These are phyloP conservation scores for Macaria liturata DNA, from an alignment of 2,888 invertebrate species.

Conservation along the genomic window DNA sequence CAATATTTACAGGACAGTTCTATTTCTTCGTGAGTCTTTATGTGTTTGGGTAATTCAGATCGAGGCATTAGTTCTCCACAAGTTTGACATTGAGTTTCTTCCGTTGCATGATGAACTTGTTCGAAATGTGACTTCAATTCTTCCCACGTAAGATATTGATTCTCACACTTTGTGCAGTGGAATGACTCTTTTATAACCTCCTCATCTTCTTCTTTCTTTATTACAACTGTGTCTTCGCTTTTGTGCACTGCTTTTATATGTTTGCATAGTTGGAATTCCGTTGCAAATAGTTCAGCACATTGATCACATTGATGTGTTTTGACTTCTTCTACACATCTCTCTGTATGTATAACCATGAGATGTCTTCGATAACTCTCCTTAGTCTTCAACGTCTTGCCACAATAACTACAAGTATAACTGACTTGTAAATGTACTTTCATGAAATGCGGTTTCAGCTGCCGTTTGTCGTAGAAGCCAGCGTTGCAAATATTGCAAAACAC, in stretches of 20 bases:
- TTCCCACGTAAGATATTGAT: conserved; percentile 58
- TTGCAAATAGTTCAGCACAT: conserved; percentile 60
- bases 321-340: conserved; percentile 29
- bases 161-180: conserved; percentile 68
- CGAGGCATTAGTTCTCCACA: conserved; percentile 63
- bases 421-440: conserved; percentile 71
- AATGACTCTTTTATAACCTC: conserved; percentile 53
- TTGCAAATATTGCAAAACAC: conserved; percentile 68
- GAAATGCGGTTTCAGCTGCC: conserved; percentile 66
- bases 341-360: conserved; percentile 63
- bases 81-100: conserved; percentile 67
- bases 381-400: conserved; percentile 66
- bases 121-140: conserved; percentile 62
- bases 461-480: conserved; percentile 66
- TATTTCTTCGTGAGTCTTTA: conserved; percentile 49
- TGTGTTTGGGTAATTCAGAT: conserved; percentile 62
- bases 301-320: conserved; percentile 63
- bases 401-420: conserved; percentile 65
- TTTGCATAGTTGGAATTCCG: conserved; percentile 67
- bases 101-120: conserved; percentile 54
- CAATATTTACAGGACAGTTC: conserved; percentile 64
- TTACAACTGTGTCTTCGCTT: conserved; percentile 17
- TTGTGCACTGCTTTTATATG: conserved; percentile 61
- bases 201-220: conserved; percentile 56
- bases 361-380: conserved; percentile 72